Evolutionary conservation across 2,888 invertebrate species (phyloP), one percentile per base, ranked within the genome.

Genomic region (Sussaba pulchella): DNA sequence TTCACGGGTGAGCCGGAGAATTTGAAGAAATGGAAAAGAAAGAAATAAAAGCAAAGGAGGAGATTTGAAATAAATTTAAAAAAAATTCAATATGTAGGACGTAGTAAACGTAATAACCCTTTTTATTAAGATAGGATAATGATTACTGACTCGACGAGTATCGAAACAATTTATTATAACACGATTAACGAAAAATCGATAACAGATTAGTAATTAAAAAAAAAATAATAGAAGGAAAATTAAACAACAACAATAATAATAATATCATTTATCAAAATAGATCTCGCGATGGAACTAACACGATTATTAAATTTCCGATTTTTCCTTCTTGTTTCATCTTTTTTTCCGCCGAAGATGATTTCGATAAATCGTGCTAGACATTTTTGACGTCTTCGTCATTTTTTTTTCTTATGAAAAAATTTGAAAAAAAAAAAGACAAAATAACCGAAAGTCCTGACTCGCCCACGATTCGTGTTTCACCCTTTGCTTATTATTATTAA

Each of bases 91-190:
- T 72, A 61, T 71, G 74, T 78, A 80, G 74, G 31, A 24, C 76
- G 69, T 77, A 80, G 77, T 50, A 85, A 85, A 86, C 88, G 84
- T 89, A 88, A 87, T 85, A 85, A 86, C 67, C 41, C 72, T 77
- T 89, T 90, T 90, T 88, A 90, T 89, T 88, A 89, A 87, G 83
- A 78, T 86, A 86, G 83, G 69, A 83, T 81, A 63, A 81, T 63
- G 63, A 73, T 82, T 57, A 77, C 64, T 71, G 78, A 83, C 77
- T 77, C 77, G 74, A 78, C 77, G 67, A 78, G 39, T 36, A 70
- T 61, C 47, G 36, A 71, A 73, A 61, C 17, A n/a, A 79, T 74
- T 9, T 17, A 50, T 64, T 45, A 41, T 39, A 41, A 61, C n/a
- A 69, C 41, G 54, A 14, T 59, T 17, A 36, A 39, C 10, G 19